Conservation (phyloP, 35 echinoderm and acorn worm genomes). For the Chiridota heheva region DNA sequence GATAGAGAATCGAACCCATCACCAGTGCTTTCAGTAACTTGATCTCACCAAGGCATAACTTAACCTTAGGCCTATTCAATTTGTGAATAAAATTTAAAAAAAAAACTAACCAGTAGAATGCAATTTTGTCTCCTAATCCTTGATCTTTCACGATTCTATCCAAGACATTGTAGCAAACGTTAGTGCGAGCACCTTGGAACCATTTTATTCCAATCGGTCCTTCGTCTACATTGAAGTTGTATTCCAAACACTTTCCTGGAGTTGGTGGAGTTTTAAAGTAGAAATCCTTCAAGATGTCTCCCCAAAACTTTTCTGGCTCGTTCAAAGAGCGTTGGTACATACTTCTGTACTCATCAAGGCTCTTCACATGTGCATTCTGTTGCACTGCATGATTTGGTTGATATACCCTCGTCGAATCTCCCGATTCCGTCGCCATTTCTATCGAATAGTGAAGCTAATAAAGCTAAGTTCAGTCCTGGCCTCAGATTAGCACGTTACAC, state of each 20-base stretch:
- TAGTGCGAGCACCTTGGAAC: conserved; percentile 89
- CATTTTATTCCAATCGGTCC: conserved; percentile 82
- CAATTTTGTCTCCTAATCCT: conserved; percentile 82
- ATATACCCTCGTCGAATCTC: conserved; percentile 28
- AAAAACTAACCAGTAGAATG: conserved; percentile 86
- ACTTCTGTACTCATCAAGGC: conserved; percentile 67
- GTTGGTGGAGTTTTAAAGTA: conserved; percentile 71
- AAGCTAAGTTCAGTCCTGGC: too few species aligned
- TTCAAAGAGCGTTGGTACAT: conserved; percentile 83
- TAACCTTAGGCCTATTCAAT: too few species aligned
- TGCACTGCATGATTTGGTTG: conserved; percentile 72
- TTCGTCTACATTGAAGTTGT: conserved; percentile 83
- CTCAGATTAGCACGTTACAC: too few species aligned
- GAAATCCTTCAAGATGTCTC: conserved; percentile 76
- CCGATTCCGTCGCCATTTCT: background rate
- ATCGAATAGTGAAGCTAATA: too few species aligned
- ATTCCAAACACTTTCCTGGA: conserved; percentile 59
- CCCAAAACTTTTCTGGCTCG: conserved; percentile 81
- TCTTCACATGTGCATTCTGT: conserved; percentile 76
- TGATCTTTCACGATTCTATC: conserved; percentile 85
- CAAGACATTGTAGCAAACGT: conserved; percentile 98
- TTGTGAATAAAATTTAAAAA: background rate
- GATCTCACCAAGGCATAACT: too few species aligned
- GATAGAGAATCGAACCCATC: too few species aligned
- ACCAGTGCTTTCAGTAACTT: too few species aligned